Base-by-base conservation (phyloP, 2,888 invertebrate species). In the Busseola fusca region DNA sequence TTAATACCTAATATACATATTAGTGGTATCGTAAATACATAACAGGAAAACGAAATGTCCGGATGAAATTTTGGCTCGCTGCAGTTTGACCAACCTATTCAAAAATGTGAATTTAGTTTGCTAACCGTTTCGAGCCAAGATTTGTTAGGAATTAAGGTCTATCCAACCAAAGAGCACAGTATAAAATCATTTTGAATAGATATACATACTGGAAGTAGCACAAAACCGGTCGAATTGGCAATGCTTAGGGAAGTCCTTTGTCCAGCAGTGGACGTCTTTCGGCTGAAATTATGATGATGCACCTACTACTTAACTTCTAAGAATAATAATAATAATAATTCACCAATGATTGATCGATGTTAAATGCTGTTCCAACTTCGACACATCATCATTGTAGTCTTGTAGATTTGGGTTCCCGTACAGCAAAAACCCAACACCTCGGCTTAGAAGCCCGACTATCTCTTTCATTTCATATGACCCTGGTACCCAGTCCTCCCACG, bases 1-100 rank as follows among this genome's bases (percentile, higher is more conserved):
- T 82, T 77, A 83, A 81, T 81, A 83, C 78, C 81, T 82, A 83
- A 85, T 83, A 82, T 84, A 83, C 83, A 84, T 83, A 85, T 81
- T 84, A 84, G 76, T 80, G 78, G 78, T 78, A 79, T 85, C 83
- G 80, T 82, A 83, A 84, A 82, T 85, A 85, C 71, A 78, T 75
- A 84, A 74, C 72, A 71, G 65, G 74, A 54, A 34, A 70, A 63
- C 68, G 62, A 78, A 78, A 80, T 70, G 64, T 68, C 67, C 58
- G 58, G 37, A 68, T 65, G 37, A 77, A 74, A 74, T 70, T 77
- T 79, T 80, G 73, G 81, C 54, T 69, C 64, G 45, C 25, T 80
- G 77, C 68, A 69, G 57, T 56, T 66, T 56, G 54, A 48, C 73
- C 64, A 69, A 73, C 45, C 69, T 63, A 60, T 72, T 76, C 57